These are phyloP conservation scores for Grantiella picta DNA, from an alignment of 2,113 vertebrate genomes.

Conservation along the genomic window DNA sequence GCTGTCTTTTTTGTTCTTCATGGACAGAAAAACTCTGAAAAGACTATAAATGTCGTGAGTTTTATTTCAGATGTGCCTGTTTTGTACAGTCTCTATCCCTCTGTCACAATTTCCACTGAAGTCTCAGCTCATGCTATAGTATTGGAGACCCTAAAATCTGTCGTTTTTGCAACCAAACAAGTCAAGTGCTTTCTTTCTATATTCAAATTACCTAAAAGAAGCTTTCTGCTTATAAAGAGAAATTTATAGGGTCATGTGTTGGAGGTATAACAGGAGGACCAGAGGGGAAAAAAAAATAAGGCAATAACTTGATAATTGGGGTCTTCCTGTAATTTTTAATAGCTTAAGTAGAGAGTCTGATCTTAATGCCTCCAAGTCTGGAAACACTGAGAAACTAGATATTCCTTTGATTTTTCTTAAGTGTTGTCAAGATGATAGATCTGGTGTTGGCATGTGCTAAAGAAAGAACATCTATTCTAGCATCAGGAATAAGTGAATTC, in stretches of 20 bases:
- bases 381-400: neutral
- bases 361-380: neutral
- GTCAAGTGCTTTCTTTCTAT: neutral
- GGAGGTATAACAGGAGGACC: neutral
- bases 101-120: neutral
- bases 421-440: neutral
- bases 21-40: neutral
- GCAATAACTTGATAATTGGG: neutral
- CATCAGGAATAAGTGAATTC: neutral
- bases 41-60: accelerated
- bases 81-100: neutral
- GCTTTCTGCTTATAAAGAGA: neutral
- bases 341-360: neutral
- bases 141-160: neutral
- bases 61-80: neutral
- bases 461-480: neutral
- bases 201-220: neutral
- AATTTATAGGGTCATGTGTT: neutral
- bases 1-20: neutral
- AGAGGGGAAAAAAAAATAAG: neutral
- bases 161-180: neutral
- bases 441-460: neutral
- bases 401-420: neutral
- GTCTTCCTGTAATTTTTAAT: neutral
- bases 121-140: neutral